Base-by-base conservation (phyloP, 1,140 invertebrate genomes). In the Idris sp. region DNA sequence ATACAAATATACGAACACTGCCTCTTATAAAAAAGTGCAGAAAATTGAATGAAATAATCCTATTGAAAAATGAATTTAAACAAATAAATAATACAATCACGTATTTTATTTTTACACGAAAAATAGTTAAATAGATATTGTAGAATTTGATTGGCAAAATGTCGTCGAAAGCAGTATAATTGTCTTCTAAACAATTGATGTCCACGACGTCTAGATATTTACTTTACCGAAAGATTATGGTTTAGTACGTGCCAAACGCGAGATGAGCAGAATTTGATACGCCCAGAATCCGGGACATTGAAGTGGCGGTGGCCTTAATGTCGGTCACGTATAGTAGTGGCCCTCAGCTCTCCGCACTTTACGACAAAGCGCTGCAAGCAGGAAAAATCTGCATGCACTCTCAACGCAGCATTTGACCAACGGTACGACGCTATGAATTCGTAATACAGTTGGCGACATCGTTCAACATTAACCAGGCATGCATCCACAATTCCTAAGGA, bases 301-400 rank as follows among this genome's bases (percentile, higher is more conserved):
- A 76, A 79, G 73, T 78, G 74, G 53, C 68, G 61, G 68, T 15
- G 51, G 71, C 68, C 41, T 79, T 81, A 77, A 81, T 79, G 79
- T 79, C 74, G 80, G 80, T 82, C 79, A 82, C 80, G 78, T 82
- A 76, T 81, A 76, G 79, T 74, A 79, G 64, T 65, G 36, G 62
- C 68, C 44, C 64, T 78, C 65, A 59, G 43, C 71, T 49, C 58
- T 54, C 30, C 67, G 26, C 38, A 68, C 49, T 68, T 61, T 72
- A 65, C 68, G 74, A 74, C 75, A 79, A 76, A 74, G 73, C 62
- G 69, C 31, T 53, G 25, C 59, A 30, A 51, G 33, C 56, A 48
- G 69, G 53, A 80, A 74, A 77, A 79, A 77, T 74, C 33, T 35
- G 41, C 56, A 65, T 53, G 65, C 59, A 77, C 77, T 80, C 54